These are phyloP conservation scores for Apamea sordens DNA, from an alignment of 2,888 invertebrate genomes.

Conservation along the genomic window DNA sequence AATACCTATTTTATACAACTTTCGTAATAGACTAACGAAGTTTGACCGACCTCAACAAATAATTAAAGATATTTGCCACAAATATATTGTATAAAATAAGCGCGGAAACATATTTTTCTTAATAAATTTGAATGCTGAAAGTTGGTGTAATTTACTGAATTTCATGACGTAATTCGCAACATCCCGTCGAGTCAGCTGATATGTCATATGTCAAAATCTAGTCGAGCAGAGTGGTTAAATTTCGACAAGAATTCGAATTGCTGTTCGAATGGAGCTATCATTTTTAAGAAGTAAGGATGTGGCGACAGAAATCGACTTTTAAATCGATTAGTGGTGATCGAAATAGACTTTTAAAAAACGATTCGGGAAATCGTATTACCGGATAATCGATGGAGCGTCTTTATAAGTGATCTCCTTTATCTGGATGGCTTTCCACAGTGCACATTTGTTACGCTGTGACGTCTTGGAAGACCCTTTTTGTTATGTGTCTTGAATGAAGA, in stretches of 20 bases:
- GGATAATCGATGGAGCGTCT: conserved; percentile 43
- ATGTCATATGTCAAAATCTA: too few species aligned
- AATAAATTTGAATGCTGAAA: too few species aligned
- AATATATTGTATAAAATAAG: too few species aligned
- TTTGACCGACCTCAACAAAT: too few species aligned
- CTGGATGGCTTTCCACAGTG: conserved; percentile 34
- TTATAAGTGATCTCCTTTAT: conserved; percentile 48
- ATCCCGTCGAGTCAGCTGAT: too few species aligned
- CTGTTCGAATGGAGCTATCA: conserved; percentile 36
- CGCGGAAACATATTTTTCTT: too few species aligned
- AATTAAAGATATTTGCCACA: too few species aligned
- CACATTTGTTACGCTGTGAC: conserved; percentile 54
- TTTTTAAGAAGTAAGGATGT: conserved; percentile 37
- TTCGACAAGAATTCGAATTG: conserved; percentile 30
- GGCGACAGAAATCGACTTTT: conserved; percentile 41
- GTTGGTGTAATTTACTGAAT: too few species aligned
- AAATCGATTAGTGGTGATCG: conserved; percentile 49
- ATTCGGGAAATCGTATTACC: conserved; percentile 36
- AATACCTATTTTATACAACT: too few species aligned
- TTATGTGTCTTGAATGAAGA: conserved; percentile 19
- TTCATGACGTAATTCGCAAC: too few species aligned
- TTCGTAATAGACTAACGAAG: too few species aligned
- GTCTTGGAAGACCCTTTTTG: conserved; percentile 34
- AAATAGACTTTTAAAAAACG: conserved; percentile 44
- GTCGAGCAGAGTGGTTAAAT: too few species aligned